A percentile compares a stretch with the other conserved stretches of the same genome.
These are phyloP conservation scores for Gerris buenoi DNA, from an alignment of 1,140 invertebrate species.

Conservation along the genomic window DNA sequence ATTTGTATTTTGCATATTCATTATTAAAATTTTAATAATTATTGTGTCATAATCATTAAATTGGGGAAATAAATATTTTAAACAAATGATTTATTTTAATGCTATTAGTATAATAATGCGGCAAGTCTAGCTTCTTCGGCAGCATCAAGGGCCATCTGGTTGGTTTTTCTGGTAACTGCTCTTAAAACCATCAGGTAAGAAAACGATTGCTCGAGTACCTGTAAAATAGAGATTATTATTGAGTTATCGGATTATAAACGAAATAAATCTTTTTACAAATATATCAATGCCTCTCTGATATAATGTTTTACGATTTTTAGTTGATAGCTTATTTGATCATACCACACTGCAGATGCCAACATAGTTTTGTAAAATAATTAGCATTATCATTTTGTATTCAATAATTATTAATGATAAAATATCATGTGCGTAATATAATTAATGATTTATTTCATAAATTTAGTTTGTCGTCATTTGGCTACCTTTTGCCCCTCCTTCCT, in stretches of 20 bases:
- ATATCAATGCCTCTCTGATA: neutral
- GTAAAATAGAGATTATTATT: neutral
- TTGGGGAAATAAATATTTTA: too few species aligned
- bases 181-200: conserved; percentile 6
- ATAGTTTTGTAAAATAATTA: neutral
- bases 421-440: too few species aligned
- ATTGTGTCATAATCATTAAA: too few species aligned
- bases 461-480: too few species aligned
- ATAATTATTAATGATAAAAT: neutral
- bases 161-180: conserved; percentile 1
- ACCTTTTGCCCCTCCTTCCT: too few species aligned
- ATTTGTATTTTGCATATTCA: too few species aligned
- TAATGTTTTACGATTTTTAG: neutral
- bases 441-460: too few species aligned
- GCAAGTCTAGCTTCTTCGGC: neutral
- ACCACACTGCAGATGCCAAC: neutral
- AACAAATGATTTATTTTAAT: too few species aligned
- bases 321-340: neutral
- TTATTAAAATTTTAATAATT: too few species aligned
- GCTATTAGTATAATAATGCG: too few species aligned
- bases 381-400: neutral
- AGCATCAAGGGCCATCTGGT: neutral
- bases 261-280: neutral
- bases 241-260: neutral
- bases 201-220: conserved; percentile 8